phyloP scores from a whole-genome alignment of 2,888 invertebrate species.

The Drosophila leonis region DNA sequence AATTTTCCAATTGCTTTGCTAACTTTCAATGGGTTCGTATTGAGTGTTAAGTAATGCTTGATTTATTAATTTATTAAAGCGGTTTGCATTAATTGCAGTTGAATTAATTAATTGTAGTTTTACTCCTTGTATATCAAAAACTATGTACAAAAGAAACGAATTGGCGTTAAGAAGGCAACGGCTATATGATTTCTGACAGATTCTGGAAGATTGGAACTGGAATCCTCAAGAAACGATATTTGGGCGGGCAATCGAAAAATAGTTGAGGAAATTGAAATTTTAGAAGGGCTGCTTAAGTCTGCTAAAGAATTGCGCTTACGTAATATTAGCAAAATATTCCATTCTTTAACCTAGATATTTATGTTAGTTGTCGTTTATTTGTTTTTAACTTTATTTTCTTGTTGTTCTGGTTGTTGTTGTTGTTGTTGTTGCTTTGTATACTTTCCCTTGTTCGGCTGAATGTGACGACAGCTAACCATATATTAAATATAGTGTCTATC shows the following conservation, averaged over 20 bases:
- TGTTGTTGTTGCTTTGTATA: constrained; percentile 52
- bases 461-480: constrained; percentile 50
- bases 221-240: constrained; percentile 4
- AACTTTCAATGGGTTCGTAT: constrained; percentile 41
- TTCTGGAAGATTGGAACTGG: constrained; percentile 9
- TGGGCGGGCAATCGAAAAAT: constrained; percentile 35
- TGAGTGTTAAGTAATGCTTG: constrained; percentile 32
- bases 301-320: constrained; percentile 30
- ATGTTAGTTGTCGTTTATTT: constrained; percentile 23
- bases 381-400: constrained; percentile 9
- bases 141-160: constrained; percentile 58
- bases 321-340: constrained; percentile 66
- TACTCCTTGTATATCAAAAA: constrained; percentile 35
- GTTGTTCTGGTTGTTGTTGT: constrained; percentile 20
- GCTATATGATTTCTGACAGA: constrained; percentile 2
- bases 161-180: constrained; percentile 29
- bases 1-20: constrained; percentile 36
- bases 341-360: constrained; percentile 52
- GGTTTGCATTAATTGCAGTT: constrained; percentile 50
- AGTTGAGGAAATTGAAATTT: constrained; percentile 1
- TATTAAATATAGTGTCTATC: constrained; percentile 57
- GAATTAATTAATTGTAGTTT: constrained; percentile 15
- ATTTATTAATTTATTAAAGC: constrained; percentile 67
- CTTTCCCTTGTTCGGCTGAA: constrained; percentile 68
- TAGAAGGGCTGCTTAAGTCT: constrained; percentile 32